Evolutionary conservation across 2,888 invertebrate species (phyloP), one percentile per base, ranked within the genome.

Genomic region (Napeogenes inachia): DNA sequence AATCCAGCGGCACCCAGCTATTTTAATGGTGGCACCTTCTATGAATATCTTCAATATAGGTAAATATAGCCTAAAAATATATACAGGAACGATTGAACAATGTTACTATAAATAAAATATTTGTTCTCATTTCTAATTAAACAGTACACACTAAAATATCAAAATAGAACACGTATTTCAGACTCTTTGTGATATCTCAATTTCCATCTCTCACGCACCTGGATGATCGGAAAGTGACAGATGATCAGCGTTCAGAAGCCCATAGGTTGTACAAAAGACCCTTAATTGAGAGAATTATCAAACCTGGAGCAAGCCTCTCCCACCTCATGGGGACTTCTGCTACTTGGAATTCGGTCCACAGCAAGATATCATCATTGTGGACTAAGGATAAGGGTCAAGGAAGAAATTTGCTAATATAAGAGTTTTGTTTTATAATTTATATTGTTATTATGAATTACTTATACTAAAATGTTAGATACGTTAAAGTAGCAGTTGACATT

Each of bases 1-100:
- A 97, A 97, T 82, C 93, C 93, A 0, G 96, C 95, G 0, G 94
- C 95, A 0, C 96, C 95, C 0, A 95, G 94, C 69, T 94, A 94
- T 74, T 91, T 95, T 61, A 95, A 94, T 70, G 94, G 94, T n/a
- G 94, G 94, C 50, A 93, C 93, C 13, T 94, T 94, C 73, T 94
- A 94, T 71, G 95, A 95, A 76, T 94, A 95, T 75, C 81, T 94
- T 13, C 94, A 95, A 72, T 95, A 95, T 80, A 93, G 95, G 95
- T 95, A 79, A 76, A 68, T 35, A 12, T n/a, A 42, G 47, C 45
- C 5, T 61, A 30, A 57, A 35, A 35, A 35, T 35, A 35, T 35
- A 35, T 6, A 35, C 35, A 35, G 35, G 4, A 35, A 2, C 0
- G 21, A 35, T 6, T 4, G 4, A 35, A 35, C 35, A 35, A 6